Percentiles rank a stretch among this genome's conserved stretches.
These are phyloP conservation scores for Myotis vivesi DNA, from an alignment of 2,797 vertebrate species.

Conservation along the genomic window DNA sequence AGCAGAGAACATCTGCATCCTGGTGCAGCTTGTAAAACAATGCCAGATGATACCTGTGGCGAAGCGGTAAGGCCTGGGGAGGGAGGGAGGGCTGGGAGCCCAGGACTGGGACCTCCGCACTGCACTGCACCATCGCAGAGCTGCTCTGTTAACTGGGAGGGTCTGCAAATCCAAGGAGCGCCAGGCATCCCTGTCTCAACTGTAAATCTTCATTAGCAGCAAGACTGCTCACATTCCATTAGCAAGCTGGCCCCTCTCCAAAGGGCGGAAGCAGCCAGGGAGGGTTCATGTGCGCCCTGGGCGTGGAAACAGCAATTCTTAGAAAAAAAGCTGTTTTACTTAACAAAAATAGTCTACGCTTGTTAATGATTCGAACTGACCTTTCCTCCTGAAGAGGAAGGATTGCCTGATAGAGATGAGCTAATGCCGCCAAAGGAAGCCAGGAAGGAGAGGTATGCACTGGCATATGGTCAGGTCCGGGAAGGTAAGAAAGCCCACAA, in stretches of 20 bases:
- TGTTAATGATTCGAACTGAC: not conserved
- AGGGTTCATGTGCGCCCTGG: not conserved
- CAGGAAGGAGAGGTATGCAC: not conserved
- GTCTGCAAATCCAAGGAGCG: not conserved
- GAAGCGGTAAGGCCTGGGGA: not conserved
- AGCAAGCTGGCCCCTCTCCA: constrained; percentile 35
- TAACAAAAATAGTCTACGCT: not conserved
- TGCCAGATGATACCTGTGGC: not conserved
- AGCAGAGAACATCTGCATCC: not conserved
- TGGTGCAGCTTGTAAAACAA: constrained; percentile 14
- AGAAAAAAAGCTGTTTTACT: constrained; percentile 12
- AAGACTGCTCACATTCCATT: constrained; percentile 1
- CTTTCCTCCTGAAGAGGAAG: not conserved
- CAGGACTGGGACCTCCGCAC: not conserved
- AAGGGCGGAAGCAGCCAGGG: not conserved
- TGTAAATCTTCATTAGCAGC: constrained; percentile 4
- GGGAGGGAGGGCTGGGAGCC: not conserved
- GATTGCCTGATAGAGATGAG: not conserved
- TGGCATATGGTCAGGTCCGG: not conserved
- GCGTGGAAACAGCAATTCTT: not conserved
- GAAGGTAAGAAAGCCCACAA: not conserved
- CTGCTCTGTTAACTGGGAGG: not conserved
- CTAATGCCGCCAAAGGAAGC: not conserved
- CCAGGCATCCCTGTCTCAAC: not conserved
- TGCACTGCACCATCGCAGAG: not conserved